Evolutionary conservation across 2,797 vertebrate species (phyloP).

Genomic region (Arremon aurantiirostris): DNA sequence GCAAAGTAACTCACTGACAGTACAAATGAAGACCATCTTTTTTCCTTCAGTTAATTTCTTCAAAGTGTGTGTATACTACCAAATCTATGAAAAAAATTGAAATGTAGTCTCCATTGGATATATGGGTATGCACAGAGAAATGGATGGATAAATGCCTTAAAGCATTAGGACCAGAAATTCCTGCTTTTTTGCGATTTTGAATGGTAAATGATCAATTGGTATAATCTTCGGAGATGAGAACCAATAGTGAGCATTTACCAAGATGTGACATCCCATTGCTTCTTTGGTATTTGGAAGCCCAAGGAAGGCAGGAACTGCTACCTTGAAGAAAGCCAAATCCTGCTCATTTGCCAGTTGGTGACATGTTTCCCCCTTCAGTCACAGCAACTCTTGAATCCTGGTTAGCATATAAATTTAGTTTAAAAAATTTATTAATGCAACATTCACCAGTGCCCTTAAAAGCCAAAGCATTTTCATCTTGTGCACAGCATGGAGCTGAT

Average conservation of each 20-base stretch:
- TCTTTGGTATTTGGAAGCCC: not conserved
- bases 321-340: not conserved
- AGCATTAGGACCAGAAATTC: not conserved
- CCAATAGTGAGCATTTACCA: not conserved
- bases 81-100: not conserved
- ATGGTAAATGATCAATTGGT: not conserved
- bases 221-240: not conserved
- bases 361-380: not conserved
- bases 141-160: not conserved
- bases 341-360: not conserved
- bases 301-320: not conserved
- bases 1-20: not conserved
- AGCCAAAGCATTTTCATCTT: not conserved
- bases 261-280: not conserved
- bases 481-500: accelerated
- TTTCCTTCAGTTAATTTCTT: not conserved
- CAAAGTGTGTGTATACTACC: accelerated
- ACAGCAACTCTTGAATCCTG: not conserved
- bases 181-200: not conserved
- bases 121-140: not conserved
- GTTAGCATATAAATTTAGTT: not conserved
- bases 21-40: not conserved
- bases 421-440: accelerated
- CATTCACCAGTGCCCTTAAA: not conserved
- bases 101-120: not conserved